phyloP scores from a whole-genome alignment of 1,140 invertebrate species.

The Drosophila teissieri region DNA sequence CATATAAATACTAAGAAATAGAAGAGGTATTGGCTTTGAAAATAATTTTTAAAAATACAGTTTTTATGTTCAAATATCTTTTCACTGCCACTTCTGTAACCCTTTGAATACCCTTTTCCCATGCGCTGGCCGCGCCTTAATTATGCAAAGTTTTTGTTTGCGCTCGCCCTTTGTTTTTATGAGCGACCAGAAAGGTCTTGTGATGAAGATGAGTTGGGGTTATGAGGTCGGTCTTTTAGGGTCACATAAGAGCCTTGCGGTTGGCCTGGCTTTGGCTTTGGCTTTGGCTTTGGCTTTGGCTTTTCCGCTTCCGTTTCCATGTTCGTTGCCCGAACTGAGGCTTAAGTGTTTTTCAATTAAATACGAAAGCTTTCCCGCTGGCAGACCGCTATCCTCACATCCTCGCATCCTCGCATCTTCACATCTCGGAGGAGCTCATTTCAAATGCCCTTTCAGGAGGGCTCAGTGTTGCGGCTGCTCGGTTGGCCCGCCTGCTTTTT shows the following conservation, averaged over 20 bases:
- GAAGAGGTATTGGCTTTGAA: too few species aligned
- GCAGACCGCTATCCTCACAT: constrained; percentile 37
- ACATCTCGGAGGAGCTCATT: constrained; percentile 58
- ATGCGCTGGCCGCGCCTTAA: constrained; percentile 41
- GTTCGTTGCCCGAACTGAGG: constrained; percentile 25
- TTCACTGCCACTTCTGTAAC: too few species aligned
- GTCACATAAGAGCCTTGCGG: constrained; percentile 51
- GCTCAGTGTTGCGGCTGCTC: constrained; percentile 23
- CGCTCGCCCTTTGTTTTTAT: constrained; percentile 42
- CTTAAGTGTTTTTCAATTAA: constrained; percentile 81
- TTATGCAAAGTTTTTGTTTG: constrained; percentile 74
- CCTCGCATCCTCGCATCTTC: constrained; percentile 15
- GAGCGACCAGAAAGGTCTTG: constrained; percentile 39
- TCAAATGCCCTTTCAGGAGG: constrained; percentile 60
- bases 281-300: constrained; percentile 8
- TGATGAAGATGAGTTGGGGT: constrained; percentile 13
- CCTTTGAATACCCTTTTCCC: neutral
- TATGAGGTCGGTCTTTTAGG: constrained; percentile 18
- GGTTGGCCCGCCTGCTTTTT: constrained; percentile 4
- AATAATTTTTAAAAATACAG: neutral
- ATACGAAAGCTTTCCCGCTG: constrained; percentile 38
- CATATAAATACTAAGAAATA: too few species aligned
- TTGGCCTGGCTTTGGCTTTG: constrained; percentile 51
- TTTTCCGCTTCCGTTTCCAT: constrained; percentile 26
- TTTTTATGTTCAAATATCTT: neutral